A percentile compares a stretch with the other conserved stretches of the same genome.
These are phyloP conservation scores for Saccostrea glomerata DNA, from an alignment of 1,140 invertebrate species.

Conservation along the genomic window DNA sequence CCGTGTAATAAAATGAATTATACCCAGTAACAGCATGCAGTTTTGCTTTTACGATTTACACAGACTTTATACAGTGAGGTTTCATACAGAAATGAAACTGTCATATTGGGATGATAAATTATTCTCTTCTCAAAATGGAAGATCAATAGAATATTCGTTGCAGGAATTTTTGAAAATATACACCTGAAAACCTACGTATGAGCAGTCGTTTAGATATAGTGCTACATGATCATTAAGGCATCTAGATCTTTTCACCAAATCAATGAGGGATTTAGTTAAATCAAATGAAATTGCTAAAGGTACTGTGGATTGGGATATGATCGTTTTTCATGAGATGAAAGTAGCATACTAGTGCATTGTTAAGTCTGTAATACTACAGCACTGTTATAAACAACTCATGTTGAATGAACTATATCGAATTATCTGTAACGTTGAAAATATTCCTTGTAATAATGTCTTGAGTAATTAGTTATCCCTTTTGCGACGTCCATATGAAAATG, in stretches of 20 bases:
- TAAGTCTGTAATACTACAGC: background rate
- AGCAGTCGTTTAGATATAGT: background rate
- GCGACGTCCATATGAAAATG: background rate
- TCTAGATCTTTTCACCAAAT: background rate
- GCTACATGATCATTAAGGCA: background rate
- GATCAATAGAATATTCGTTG: conserved; percentile 11
- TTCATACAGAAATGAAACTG: too few species aligned
- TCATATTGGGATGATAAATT: background rate
- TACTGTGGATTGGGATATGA: background rate
- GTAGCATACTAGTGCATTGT: background rate
- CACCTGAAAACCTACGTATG: background rate
- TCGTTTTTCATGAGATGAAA: background rate
- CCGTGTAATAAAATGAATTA: too few species aligned
- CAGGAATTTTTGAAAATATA: background rate
- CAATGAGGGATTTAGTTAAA: background rate
- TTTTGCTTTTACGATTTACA: too few species aligned
- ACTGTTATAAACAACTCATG: background rate
- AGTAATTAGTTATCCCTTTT: background rate
- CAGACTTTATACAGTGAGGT: too few species aligned
- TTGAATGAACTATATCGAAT: background rate
- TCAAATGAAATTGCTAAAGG: background rate
- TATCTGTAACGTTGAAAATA: background rate
- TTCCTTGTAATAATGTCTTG: background rate
- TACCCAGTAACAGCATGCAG: too few species aligned
- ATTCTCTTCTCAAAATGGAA: conserved; percentile 11